Evolutionary conservation across 2,888 invertebrate species (phyloP).

Genomic region (Sabatieria punctata): DNA sequence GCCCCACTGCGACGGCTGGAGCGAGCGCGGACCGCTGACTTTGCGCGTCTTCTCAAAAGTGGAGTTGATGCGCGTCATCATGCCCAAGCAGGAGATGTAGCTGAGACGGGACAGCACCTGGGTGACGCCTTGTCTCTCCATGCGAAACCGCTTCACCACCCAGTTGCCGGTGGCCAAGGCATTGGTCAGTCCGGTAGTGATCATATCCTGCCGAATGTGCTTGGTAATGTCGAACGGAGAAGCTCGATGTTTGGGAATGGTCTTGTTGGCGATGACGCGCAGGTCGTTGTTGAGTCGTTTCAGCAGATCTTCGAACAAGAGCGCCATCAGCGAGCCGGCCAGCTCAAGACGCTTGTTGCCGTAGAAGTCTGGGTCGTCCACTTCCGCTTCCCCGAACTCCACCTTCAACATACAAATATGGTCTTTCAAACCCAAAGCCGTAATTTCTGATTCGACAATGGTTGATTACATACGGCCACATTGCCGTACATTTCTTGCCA

Average conservation of each 20-base stretch:
- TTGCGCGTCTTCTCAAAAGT: slow-evolving; percentile 98
- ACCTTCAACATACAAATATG: too few species aligned
- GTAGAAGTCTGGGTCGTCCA: slow-evolving; percentile 95
- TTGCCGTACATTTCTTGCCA: too few species aligned
- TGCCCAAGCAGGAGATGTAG: slow-evolving; percentile 89
- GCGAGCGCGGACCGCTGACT: slow-evolving; percentile 73
- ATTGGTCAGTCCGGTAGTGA: slow-evolving; percentile 76
- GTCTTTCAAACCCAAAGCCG: too few species aligned
- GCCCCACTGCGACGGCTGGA: slow-evolving; percentile 96
- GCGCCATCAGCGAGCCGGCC: slow-evolving; percentile 75
- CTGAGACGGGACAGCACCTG: slow-evolving; percentile 86
- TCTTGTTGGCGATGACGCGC: slow-evolving; percentile 81
- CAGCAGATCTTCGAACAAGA: slow-evolving; percentile 96
- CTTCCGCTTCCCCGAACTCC: slow-evolving; percentile 29
- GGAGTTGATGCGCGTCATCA: slow-evolving; percentile 98
- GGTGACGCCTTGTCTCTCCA: slow-evolving; percentile 94
- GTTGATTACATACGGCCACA: too few species aligned
- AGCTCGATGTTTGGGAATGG: slow-evolving; percentile 75
- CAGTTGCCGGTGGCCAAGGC: slow-evolving; percentile 92
- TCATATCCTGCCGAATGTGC: slow-evolving; percentile 83
- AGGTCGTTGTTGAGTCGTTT: slow-evolving; percentile 53
- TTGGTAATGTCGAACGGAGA: slow-evolving; percentile 91
- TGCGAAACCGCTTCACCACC: slow-evolving; percentile 94
- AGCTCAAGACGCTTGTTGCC: slow-evolving; percentile 94
- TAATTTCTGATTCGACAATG: too few species aligned